phyloP scores from a whole-genome alignment of 2,797 vertebrate species.

The Tadarida brasiliensis region DNA sequence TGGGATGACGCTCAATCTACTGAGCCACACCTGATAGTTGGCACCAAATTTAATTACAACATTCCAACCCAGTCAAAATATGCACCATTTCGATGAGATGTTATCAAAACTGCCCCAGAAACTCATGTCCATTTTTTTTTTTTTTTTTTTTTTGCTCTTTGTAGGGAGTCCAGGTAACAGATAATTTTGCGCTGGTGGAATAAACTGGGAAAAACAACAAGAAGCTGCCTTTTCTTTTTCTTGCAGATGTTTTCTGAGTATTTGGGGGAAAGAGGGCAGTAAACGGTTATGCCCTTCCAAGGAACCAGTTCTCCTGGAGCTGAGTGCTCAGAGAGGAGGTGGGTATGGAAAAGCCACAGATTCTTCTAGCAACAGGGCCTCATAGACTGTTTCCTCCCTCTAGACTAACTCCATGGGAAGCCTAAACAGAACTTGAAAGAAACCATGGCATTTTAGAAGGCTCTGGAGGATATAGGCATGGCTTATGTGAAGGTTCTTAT shows the following conservation, averaged over 20 bases:
- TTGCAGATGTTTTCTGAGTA: not conserved
- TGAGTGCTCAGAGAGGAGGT: not conserved
- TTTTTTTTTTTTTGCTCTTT: not conserved
- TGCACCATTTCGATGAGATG: not conserved
- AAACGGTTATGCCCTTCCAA: not conserved
- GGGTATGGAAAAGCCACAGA: rapidly evolving
- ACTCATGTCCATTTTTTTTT: not conserved
- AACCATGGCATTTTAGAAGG: not conserved
- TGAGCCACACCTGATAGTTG: no score
- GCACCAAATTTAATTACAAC: constrained; percentile 1
- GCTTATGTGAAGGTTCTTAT: not conserved
- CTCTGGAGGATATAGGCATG: not conserved
- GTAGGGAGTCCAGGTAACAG: not conserved
- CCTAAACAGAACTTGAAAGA: constrained; percentile 9
- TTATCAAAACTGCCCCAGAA: not conserved
- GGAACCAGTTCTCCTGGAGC: not conserved
- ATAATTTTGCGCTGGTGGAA: no score
- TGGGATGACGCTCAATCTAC: no score
- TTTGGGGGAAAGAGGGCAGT: not conserved
- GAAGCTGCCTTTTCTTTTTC: not conserved
- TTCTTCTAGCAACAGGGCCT: not conserved
- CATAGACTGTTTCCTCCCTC: not conserved
- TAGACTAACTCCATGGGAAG: constrained; percentile 7
- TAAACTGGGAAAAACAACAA: not conserved
- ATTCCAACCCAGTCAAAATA: not conserved